Evolutionary conservation across 2,113 vertebrate species (phyloP).

Genomic region (Glareola pratincola): DNA sequence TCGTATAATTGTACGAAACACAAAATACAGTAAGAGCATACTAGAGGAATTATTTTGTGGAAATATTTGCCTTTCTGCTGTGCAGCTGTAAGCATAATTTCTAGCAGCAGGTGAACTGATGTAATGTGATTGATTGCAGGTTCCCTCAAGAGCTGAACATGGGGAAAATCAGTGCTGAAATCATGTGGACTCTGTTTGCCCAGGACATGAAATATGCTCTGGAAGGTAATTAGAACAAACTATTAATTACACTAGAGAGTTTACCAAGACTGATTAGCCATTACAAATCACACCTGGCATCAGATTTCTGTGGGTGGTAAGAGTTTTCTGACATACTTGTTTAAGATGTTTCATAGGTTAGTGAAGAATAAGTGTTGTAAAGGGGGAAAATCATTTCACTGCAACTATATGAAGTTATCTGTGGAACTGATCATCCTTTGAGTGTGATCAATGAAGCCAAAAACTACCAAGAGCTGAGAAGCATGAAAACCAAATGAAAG

Average conservation of each 20-base stretch:
- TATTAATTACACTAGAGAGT: background rate
- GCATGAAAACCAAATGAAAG: background rate
- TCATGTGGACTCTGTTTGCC: slow-evolving; percentile 92
- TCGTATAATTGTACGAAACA: background rate
- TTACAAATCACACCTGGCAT: background rate
- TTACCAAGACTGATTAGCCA: background rate
- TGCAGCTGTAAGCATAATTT: background rate
- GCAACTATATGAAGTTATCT: background rate
- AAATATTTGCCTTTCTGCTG: background rate
- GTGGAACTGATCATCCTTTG: background rate
- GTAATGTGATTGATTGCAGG: slow-evolving; percentile 74
- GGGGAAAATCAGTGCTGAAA: slow-evolving; percentile 91
- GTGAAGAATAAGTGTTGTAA: background rate
- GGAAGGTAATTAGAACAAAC: slow-evolving; percentile 82
- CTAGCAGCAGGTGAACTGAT: slow-evolving; percentile 8
- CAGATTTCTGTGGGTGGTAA: background rate
- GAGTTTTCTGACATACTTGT: background rate
- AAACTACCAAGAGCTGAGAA: background rate
- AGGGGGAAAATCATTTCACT: background rate
- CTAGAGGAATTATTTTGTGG: background rate
- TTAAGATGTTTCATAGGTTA: background rate
- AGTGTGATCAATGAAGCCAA: background rate
- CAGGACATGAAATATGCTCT: slow-evolving; percentile 96
- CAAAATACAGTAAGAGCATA: background rate
- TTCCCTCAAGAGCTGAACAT: slow-evolving; percentile 96